Percentiles rank a stretch among this genome's conserved stretches.
These are phyloP conservation scores for Acanthacorydalis orientalis DNA, from an alignment of 2,888 invertebrate genomes.

Conservation along the genomic window DNA sequence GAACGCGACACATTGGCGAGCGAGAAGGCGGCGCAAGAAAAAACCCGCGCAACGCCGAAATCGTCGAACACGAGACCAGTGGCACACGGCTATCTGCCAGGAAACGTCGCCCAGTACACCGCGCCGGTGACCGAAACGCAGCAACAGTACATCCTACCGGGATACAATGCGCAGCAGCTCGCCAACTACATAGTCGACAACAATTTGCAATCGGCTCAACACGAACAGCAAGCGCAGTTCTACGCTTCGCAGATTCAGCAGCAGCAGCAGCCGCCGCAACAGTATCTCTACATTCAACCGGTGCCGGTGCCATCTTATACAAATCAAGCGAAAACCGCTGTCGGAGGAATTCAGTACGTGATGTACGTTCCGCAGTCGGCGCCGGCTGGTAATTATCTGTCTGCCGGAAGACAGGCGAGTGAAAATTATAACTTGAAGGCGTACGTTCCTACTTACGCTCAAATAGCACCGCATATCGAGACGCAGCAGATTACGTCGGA, in stretches of 20 bases:
- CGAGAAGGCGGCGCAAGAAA: slow-evolving; percentile 26
- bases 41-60: not conserved
- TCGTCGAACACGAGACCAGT: not conserved
- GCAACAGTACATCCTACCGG: not conserved
- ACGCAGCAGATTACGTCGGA: slow-evolving; percentile 1
- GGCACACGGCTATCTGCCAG: slow-evolving; percentile 16
- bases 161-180: slow-evolving; percentile 12
- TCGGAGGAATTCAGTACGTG: slow-evolving; percentile 19
- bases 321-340: slow-evolving; percentile 11
- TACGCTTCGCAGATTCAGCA: slow-evolving; percentile 16
- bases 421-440: not conserved
- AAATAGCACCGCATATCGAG: not conserved
- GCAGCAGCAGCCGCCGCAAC: slow-evolving; percentile 17
- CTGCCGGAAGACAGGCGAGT: not conserved
- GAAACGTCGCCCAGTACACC: slow-evolving; percentile 5
- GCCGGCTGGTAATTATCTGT: not conserved
- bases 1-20: slow-evolving; percentile 50
- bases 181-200: slow-evolving; percentile 20
- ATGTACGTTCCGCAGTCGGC: slow-evolving; percentile 13
- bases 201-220: slow-evolving; percentile 10
- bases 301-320: slow-evolving; percentile 8
- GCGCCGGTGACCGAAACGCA: slow-evolving; percentile 11
- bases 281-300: slow-evolving; percentile 18
- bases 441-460: not conserved
- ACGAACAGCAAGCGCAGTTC: slow-evolving; percentile 15